These are phyloP conservation scores for Cavia porcellus DNA, from an alignment of 2,113 vertebrate species.

Conservation along the genomic window DNA sequence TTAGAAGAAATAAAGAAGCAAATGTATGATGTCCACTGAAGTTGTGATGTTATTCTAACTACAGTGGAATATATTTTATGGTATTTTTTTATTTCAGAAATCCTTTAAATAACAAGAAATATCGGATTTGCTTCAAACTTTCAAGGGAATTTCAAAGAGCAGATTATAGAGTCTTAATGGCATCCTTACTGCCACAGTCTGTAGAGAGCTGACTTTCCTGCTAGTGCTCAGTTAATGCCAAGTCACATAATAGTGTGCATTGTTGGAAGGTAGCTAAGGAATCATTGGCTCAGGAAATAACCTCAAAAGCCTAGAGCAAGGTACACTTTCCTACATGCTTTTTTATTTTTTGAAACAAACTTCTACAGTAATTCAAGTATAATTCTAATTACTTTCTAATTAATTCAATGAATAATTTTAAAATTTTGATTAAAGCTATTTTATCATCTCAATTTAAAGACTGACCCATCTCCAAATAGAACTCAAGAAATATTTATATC, in stretches of 20 bases:
- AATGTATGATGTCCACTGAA: background rate
- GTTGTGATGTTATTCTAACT: background rate
- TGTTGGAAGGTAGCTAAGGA: background rate
- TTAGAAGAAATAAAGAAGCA: background rate
- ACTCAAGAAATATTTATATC: background rate
- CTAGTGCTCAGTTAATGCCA: background rate
- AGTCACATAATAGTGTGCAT: background rate
- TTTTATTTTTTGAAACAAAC: background rate
- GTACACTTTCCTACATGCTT: background rate
- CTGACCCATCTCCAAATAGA: background rate
- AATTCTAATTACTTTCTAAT: background rate
- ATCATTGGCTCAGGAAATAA: background rate
- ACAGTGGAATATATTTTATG: background rate
- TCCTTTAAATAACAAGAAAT: slow-evolving; percentile 18
- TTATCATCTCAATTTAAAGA: slow-evolving; percentile 17
- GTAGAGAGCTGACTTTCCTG: background rate
- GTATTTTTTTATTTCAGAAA: background rate
- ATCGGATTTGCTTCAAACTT: background rate
- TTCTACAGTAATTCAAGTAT: background rate
- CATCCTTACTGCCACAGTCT: background rate
- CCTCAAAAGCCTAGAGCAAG: background rate
- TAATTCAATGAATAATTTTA: background rate
- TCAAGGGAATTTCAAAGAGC: background rate
- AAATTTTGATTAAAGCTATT: slow-evolving; percentile 1
- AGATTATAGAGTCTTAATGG: background rate